Percentiles rank a stretch among this genome's conserved stretches.
Evolutionary conservation across 2,797 vertebrate genomes (phyloP).

Genomic region (Ispidina lecontei): DNA sequence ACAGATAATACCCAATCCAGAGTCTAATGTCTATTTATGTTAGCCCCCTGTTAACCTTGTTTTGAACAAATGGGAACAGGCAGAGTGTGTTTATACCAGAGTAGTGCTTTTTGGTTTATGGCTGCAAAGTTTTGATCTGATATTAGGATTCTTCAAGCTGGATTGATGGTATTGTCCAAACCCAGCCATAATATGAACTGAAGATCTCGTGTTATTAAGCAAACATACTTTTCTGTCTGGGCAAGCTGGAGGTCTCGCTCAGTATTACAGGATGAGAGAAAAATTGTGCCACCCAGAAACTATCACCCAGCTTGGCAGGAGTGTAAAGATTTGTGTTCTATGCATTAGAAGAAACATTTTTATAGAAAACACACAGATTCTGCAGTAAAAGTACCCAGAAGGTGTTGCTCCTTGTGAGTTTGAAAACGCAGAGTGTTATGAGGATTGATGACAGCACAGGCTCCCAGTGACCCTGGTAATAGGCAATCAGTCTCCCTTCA

Average conservation of each 20-base stretch:
- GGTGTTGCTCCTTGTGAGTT: background rate
- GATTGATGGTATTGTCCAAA: background rate
- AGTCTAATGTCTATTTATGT: background rate
- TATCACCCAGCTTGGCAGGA: background rate
- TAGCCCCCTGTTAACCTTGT: background rate
- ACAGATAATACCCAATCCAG: background rate
- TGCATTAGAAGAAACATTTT: constrained; percentile 32
- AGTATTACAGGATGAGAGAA: background rate
- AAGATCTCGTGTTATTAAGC: background rate
- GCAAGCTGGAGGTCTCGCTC: background rate
- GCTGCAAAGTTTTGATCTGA: constrained; percentile 19
- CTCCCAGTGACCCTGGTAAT: constrained; percentile 43
- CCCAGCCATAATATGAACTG: background rate
- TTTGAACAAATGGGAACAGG: background rate
- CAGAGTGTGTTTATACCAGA: background rate
- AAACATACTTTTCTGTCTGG: background rate
- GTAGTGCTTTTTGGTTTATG: background rate
- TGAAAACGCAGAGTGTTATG: background rate
- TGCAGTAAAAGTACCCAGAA: constrained; percentile 16
- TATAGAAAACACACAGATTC: constrained; percentile 31
- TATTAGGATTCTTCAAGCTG: background rate
- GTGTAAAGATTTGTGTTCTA: background rate
- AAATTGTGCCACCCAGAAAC: constrained; percentile 37
- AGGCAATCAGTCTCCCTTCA: constrained; percentile 29
- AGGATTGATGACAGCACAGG: constrained; percentile 34